A percentile compares a stretch with the other conserved stretches of the same genome.
These are phyloP conservation scores for Macroramphosus scolopax DNA, from an alignment of 2,797 vertebrate species.

Conservation along the genomic window DNA sequence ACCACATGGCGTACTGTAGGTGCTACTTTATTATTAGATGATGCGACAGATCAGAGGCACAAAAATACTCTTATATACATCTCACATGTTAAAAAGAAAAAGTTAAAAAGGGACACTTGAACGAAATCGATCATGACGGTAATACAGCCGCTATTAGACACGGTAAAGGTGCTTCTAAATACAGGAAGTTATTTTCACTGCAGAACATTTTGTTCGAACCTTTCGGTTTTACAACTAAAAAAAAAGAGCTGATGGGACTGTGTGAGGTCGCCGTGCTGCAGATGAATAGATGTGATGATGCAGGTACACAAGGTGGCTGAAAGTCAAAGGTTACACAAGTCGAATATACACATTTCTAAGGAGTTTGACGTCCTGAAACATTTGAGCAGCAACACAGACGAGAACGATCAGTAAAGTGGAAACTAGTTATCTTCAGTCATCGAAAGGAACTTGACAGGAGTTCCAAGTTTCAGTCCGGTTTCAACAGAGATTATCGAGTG, in stretches of 20 bases:
- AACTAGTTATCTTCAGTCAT: constrained; percentile 23
- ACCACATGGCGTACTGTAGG: constrained; percentile 2
- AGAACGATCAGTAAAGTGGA: constrained; percentile 19
- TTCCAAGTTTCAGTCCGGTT: constrained; percentile 11
- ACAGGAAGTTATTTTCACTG: constrained; percentile 6
- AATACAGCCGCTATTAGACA: constrained; percentile 4
- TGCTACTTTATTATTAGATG: constrained; percentile 73
- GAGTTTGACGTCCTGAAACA: constrained; percentile 20
- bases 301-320: constrained; percentile 8
- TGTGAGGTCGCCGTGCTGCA: constrained; percentile 18
- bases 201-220: no score
- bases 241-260: not conserved
- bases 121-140: constrained; percentile 5
- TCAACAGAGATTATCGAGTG: constrained; percentile 15
- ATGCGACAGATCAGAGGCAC: constrained; percentile 62
- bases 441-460: constrained; percentile 10
- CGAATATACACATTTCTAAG: no score
- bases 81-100: constrained; percentile 43
- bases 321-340: constrained; percentile 10
- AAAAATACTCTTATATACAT: constrained; percentile 82
- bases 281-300: constrained; percentile 3
- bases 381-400: constrained; percentile 36
- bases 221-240: no score
- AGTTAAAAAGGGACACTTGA: constrained; percentile 34
- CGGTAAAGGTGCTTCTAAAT: constrained; percentile 3